These are phyloP conservation scores for Apodemia hepburni DNA, from an alignment of 2,888 invertebrate species.

Conservation along the genomic window DNA sequence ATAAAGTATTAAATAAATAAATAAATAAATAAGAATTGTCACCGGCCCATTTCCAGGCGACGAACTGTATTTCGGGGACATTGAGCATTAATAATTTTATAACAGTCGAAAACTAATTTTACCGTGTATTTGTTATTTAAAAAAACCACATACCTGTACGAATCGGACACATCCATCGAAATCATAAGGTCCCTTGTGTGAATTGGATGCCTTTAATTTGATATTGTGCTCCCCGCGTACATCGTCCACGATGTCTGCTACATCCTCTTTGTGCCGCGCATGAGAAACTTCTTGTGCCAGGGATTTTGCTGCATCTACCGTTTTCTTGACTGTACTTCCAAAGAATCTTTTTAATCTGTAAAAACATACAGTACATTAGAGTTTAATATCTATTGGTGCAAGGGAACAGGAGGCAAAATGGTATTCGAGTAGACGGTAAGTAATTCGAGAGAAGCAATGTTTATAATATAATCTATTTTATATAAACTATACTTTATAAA, in stretches of 20 bases:
- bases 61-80: no score
- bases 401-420: not conserved
- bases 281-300: slow-evolving; percentile 94
- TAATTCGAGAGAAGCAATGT: not conserved
- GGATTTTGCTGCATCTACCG: slow-evolving; percentile 94
- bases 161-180: slow-evolving; percentile 94
- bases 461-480: no score
- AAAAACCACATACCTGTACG: slow-evolving; percentile 82
- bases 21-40: no score
- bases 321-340: slow-evolving; percentile 94
- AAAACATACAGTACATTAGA: not conserved
- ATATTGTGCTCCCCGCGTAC: slow-evolving; percentile 89
- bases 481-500: no score
- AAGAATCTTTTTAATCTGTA: slow-evolving; percentile 88
- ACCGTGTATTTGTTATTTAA: no score
- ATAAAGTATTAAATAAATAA: no score
- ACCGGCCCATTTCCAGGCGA: no score
- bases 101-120: no score
- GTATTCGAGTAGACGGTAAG: not conserved
- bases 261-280: slow-evolving; percentile 92
- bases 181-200: slow-evolving; percentile 98
- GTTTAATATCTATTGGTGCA: no score
- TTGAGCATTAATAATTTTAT: no score
- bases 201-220: slow-evolving; percentile 96
- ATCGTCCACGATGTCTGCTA: slow-evolving; percentile 91